Evolutionary conservation across 2,888 invertebrate genomes (phyloP), one percentile per base, ranked within the genome.

Genomic region (Slavum lentiscoides): DNA sequence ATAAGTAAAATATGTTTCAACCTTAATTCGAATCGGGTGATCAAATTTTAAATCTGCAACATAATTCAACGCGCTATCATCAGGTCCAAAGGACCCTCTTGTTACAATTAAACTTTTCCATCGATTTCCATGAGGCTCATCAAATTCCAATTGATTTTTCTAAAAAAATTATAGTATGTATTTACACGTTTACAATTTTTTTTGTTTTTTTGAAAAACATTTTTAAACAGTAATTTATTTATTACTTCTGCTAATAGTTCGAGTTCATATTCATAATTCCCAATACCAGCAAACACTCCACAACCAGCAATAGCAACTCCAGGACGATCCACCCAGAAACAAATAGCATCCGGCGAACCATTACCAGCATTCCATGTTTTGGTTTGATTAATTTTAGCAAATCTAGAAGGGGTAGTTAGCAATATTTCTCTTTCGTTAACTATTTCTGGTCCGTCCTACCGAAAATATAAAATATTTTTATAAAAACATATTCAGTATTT

Each of bases 351-450:
- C 0, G 97, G 96, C 15, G 96, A 96, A 53, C 97, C 97, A 86
- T 96, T 96, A 6, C 97, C 96, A 0, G 97, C 96, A 86, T 98
- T 97, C 98, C 98, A 98, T 0, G 94, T 94, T 67, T 96, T 91
- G 72, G 93, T 92, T 84, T 93, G 92, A 86, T 96, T 97, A 67
- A 94, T 93, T 70, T 96, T 91, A 64, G 95, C 93, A 87, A 98
- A 98, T 43, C 98, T 90, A 58, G 94, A 93, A 0, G 96, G 95
- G 0, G 97, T 96, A 67, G 93, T 91, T 83, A 95, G 91, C 84
- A 96, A 88, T 59, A 94, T 92, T 69, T 94, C 89, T n/a, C 72
- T 64, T 72, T 92, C 91, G n/a, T 92, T 91, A 0, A 91, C 90
- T 55, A 92, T 91, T 84, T 91, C 90, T 62, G 93, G 88, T 84